A percentile compares a stretch with the other conserved stretches of the same genome.
phyloP scores from a whole-genome alignment of 2,888 invertebrate species.

The Sarcophaga rosellei region DNA sequence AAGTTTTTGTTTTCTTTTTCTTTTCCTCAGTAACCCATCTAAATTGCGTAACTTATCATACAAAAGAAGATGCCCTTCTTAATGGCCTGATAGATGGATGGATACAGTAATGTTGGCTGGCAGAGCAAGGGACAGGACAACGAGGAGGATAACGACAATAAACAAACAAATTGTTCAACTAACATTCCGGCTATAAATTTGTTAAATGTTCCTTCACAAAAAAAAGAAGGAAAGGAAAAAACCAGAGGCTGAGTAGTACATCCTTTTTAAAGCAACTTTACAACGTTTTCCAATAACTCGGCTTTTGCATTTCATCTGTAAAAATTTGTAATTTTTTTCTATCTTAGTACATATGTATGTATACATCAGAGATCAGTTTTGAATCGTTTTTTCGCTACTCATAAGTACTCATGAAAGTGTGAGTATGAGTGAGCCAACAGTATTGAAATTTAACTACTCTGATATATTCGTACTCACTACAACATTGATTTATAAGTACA shows the following conservation, averaged over 20 bases:
- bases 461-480: no score
- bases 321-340: neutral
- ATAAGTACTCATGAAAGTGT: no score
- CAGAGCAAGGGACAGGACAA: neutral
- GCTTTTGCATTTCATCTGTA: neutral
- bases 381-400: no score
- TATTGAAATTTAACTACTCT: no score
- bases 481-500: no score
- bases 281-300: neutral
- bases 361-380: no score
- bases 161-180: slow-evolving; percentile 54
- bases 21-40: slow-evolving; percentile 57
- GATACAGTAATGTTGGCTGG: neutral
- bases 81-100: slow-evolving; percentile 16
- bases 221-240: neutral
- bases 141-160: neutral
- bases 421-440: no score
- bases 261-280: neutral
- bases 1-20: neutral
- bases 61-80: slow-evolving; percentile 12
- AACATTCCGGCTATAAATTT: slow-evolving; percentile 33
- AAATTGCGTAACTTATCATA: slow-evolving; percentile 45
- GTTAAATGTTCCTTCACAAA: slow-evolving; percentile 4
- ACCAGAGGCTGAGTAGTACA: neutral
- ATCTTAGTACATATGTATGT: no score